Evolutionary conservation across 2,888 invertebrate species (phyloP).

Genomic region (Cryptocheilus praepositus): DNA sequence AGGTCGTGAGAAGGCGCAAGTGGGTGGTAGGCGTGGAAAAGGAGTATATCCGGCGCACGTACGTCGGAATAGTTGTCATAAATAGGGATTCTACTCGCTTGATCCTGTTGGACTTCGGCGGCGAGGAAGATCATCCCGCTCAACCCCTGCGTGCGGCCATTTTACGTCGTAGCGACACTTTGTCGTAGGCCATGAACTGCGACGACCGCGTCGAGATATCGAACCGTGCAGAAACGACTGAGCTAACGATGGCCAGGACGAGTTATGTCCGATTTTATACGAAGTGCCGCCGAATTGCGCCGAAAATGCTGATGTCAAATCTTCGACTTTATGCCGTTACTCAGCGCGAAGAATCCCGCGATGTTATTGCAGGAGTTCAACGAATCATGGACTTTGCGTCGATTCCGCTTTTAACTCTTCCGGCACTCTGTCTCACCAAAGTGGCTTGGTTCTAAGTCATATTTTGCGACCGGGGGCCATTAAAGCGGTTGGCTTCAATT

Average conservation of each 20-base stretch:
- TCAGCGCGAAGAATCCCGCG: too few relatives aligned
- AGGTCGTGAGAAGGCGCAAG: too few relatives aligned
- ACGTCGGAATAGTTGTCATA: constrained; percentile 54
- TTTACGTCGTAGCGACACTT: not conserved
- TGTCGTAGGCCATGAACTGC: not conserved
- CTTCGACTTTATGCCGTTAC: too few relatives aligned
- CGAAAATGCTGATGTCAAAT: too few relatives aligned
- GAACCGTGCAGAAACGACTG: not conserved
- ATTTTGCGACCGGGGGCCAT: too few relatives aligned
- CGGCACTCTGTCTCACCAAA: too few relatives aligned
- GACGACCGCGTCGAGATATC: constrained; percentile 4
- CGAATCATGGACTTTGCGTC: too few relatives aligned
- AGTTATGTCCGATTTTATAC: not conserved
- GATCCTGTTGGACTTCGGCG: constrained; percentile 27
- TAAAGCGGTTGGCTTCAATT: too few relatives aligned
- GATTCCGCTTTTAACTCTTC: too few relatives aligned
- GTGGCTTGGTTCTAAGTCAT: too few relatives aligned
- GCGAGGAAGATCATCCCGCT: not conserved
- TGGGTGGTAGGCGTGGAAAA: constrained; percentile 14
- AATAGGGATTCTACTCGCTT: constrained; percentile 54
- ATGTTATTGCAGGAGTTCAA: too few relatives aligned
- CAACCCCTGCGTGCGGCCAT: not conserved
- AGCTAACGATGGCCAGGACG: not conserved
- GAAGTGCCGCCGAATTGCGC: too few relatives aligned
- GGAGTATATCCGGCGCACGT: constrained; percentile 48